Base-by-base conservation (phyloP, 2,888 invertebrate species). In the Cantharis rufa region DNA sequence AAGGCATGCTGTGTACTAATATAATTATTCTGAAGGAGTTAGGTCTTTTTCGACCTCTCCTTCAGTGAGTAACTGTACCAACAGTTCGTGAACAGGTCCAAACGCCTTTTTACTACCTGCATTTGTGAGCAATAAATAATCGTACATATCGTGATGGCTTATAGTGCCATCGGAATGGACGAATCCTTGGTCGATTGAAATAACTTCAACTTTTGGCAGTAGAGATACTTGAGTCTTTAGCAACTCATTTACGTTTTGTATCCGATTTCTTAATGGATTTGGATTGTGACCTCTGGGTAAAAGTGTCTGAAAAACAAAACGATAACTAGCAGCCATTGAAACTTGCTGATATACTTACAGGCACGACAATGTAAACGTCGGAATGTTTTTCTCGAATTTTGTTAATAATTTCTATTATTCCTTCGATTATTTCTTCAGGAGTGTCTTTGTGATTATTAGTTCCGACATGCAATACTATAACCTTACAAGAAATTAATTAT, bases 71-170 rank as follows among this genome's bases (percentile, higher is more conserved):
- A 96, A 91, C 88, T 95, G 95, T 79, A 93, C 90, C 16, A 96
- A 89, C 80, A 96, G 90, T 87, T 96, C 95, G 87, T 94, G 92
- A 70, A 96, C 93, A 16, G 95, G 95, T 88, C 95, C 95, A 87
- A 96, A 96, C 10, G 95, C 94, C 88, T 96, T 96, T 84, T 92
- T 91, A 87, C 96, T 96, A 72, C 97, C 97, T 70, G 93, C 92
- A 88, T 95, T 94, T 1, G 96, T 96, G 77, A 96, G 91, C 85
- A 96, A 94, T 70, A 97, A 91, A 88, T 96, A 98, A 88, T 98
- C 97, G 86, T 95, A 94, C 95, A 98, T 95, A 86, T 97, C 97
- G 85, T 94, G 94, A 85, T 95, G 96, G 86, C 94, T 95, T 77
- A 97, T 96, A 66, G 92, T 92, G 3, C 95, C 94, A 89, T 94